These are phyloP conservation scores for Neodontobutis hainanensis DNA, from an alignment of 2,113 vertebrate genomes.

Conservation along the genomic window DNA sequence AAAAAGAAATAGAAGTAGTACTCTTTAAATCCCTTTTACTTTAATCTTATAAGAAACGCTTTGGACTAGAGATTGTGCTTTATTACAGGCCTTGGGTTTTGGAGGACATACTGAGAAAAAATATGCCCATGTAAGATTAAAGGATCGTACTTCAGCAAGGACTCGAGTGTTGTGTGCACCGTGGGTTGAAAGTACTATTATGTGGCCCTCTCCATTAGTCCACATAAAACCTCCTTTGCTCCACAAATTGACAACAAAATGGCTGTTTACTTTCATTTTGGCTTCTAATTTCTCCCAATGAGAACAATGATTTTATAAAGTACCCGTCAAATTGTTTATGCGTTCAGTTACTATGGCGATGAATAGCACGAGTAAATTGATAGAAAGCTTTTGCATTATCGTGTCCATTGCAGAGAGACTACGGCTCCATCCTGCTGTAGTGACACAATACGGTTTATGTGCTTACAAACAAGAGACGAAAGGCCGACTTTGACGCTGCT, in stretches of 20 bases:
- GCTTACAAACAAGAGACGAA: slow-evolving; percentile 17
- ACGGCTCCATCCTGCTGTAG: slow-evolving; percentile 38
- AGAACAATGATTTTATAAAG: slow-evolving; percentile 28
- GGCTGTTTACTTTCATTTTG: slow-evolving; percentile 39
- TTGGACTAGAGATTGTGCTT: background rate
- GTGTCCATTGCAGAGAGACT: slow-evolving; percentile 38
- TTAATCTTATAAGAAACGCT: background rate
- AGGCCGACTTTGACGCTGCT: slow-evolving; percentile 12
- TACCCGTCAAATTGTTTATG: slow-evolving; percentile 29
- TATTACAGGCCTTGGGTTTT: background rate
- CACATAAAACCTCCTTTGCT: slow-evolving; percentile 9
- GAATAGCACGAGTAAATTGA: slow-evolving; percentile 53
- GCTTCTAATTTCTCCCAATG: slow-evolving; percentile 41
- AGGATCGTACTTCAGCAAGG: background rate
- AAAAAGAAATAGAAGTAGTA: too few relatives aligned
- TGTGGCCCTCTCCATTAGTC: background rate
- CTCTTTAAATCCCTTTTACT: too few relatives aligned
- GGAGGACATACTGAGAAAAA: slow-evolving; percentile 10
- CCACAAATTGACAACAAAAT: slow-evolving; percentile 37
- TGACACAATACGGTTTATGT: slow-evolving; percentile 37
- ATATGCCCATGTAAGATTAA: slow-evolving; percentile 20
- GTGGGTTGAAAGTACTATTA: slow-evolving; percentile 5
- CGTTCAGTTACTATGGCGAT: slow-evolving; percentile 35
- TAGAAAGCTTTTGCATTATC: slow-evolving; percentile 67
- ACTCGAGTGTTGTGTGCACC: background rate